Conservation (phyloP, 1,140 invertebrate species). For the Cydia splendana region DNA sequence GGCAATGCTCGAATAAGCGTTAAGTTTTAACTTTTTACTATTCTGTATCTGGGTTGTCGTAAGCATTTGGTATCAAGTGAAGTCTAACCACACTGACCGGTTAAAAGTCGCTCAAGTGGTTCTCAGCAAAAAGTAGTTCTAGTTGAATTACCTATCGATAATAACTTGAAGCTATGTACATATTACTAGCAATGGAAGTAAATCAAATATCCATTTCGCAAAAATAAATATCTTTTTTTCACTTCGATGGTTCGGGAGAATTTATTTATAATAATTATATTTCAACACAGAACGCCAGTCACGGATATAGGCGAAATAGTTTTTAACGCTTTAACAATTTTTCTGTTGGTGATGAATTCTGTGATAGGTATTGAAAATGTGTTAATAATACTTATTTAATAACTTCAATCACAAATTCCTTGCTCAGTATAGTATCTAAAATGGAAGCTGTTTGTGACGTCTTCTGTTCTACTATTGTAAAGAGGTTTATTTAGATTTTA, state of each 20-base stretch:
- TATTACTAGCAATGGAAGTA: slow-evolving; percentile 62
- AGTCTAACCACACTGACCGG: slow-evolving; percentile 37
- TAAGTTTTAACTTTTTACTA: slow-evolving; percentile 2
- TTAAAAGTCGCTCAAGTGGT: slow-evolving; percentile 56
- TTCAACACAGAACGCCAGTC: no score
- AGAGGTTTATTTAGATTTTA: no score
- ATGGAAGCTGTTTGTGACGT: no score
- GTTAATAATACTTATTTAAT: background rate
- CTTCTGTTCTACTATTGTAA: no score
- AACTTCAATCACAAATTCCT: background rate
- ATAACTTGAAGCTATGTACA: slow-evolving; percentile 49
- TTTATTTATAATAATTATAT: no score
- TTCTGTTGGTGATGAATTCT: background rate
- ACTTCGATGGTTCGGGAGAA: no score
- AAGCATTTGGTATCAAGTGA: slow-evolving; percentile 17
- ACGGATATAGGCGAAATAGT: no score
- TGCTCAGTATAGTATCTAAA: background rate
- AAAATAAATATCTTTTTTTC: no score
- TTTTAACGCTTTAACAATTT: background rate
- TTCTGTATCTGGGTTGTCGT: slow-evolving; percentile 7
- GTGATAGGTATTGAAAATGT: no score
- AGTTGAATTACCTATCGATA: slow-evolving; percentile 53
- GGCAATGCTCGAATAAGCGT: background rate
- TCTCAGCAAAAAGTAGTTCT: slow-evolving; percentile 59
- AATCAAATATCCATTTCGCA: slow-evolving; percentile 39